A percentile compares a stretch with the other conserved stretches of the same genome.
phyloP scores from a whole-genome alignment of 2,888 invertebrate genomes.

The Schizotus pectinicornis region DNA sequence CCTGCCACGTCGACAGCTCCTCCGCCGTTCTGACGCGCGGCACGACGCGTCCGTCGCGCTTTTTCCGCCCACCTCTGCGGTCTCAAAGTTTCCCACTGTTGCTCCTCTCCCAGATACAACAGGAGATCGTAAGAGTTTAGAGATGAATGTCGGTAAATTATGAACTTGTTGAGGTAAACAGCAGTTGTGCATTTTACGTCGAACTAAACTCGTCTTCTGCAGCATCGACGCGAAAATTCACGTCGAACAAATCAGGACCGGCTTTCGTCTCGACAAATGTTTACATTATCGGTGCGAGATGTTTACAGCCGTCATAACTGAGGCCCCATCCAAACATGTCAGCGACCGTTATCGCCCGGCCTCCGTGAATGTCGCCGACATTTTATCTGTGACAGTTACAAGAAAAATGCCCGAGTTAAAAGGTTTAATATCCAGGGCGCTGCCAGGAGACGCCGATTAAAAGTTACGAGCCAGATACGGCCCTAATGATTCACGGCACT shows the following conservation, averaged over 20 bases:
- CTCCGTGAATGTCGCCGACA: constrained; percentile 30
- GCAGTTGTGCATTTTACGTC: constrained; percentile 24
- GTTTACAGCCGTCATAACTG: constrained; percentile 15
- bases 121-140: constrained; percentile 26
- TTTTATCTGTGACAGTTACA: constrained; percentile 38
- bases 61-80: constrained; percentile 19
- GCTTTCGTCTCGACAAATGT: too few relatives aligned
- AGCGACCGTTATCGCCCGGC: constrained; percentile 21
- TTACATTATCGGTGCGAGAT: too few relatives aligned
- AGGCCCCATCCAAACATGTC: constrained; percentile 25
- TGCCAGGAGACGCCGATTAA: constrained; percentile 41
- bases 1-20: constrained; percentile 22
- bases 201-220: constrained; percentile 18
- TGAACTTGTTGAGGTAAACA: constrained; percentile 31
- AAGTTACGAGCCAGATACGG: constrained; percentile 40
- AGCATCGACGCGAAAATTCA: too few relatives aligned
- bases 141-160: constrained; percentile 30
- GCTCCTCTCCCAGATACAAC: constrained; percentile 16
- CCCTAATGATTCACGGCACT: constrained; percentile 29
- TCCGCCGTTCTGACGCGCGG: constrained; percentile 5
- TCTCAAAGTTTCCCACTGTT: constrained; percentile 27
- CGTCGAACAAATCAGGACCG: too few relatives aligned
- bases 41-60: constrained; percentile 7
- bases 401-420: constrained; percentile 42
- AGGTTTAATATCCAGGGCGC: constrained; percentile 43